phyloP scores from a whole-genome alignment of 1,140 invertebrate species.

The Pogonognathellus flavescens region DNA sequence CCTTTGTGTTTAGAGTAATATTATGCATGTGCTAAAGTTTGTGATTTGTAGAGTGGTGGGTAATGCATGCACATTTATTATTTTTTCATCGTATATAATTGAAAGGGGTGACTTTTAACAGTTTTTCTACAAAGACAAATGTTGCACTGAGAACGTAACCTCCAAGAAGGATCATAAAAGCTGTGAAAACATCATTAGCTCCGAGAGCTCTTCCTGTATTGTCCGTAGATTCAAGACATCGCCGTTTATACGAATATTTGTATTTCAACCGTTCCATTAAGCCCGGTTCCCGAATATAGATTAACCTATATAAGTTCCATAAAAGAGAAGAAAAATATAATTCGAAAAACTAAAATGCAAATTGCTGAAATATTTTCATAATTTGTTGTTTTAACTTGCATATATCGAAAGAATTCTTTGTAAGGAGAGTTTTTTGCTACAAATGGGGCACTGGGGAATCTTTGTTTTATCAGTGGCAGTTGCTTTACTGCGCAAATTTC shows the following conservation, averaged over 20 bases:
- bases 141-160: conserved; percentile 60
- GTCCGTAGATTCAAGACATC: conserved; percentile 59
- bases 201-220: conserved; percentile 58
- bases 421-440: conserved; percentile 56
- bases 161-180: conserved; percentile 63
- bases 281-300: conserved; percentile 56
- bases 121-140: conserved; percentile 59
- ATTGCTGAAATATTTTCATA: too few species aligned
- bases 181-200: conserved; percentile 64
- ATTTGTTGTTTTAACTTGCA: conserved; percentile 54
- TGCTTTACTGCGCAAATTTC: conserved; percentile 62
- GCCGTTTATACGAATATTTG: conserved; percentile 46
- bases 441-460: conserved; percentile 58
- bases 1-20: too few species aligned
- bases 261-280: conserved; percentile 42
- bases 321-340: too few species aligned
- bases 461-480: conserved; percentile 56
- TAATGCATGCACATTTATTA: too few species aligned
- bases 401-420: conserved; percentile 52
- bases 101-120: neutral
- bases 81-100: neutral
- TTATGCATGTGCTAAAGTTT: too few species aligned
- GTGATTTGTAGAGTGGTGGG: too few species aligned
- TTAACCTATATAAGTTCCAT: too few species aligned
- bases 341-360: too few species aligned